Conservation (phyloP, 2,113 vertebrate species). For the Salvelinus fontinalis region DNA sequence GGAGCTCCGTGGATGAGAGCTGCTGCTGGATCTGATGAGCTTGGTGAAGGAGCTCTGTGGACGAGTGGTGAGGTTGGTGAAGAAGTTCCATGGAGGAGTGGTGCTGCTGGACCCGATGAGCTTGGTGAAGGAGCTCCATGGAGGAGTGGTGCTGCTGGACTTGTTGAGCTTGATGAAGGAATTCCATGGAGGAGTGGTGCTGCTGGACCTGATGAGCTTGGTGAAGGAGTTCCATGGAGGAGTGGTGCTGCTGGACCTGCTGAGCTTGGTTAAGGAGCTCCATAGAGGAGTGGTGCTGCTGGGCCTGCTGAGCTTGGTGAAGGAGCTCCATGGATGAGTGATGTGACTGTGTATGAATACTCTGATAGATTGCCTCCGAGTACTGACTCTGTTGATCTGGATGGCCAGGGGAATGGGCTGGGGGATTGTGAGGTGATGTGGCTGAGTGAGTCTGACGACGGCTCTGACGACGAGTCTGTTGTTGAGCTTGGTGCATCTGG, state of each 20-base stretch:
- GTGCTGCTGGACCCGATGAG: conserved; percentile 57
- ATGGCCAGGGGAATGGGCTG: conserved; percentile 38
- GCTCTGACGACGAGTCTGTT: conserved; percentile 49
- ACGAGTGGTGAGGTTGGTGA: conserved; percentile 27
- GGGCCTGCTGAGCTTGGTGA: conserved; percentile 59
- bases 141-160: conserved; percentile 49
- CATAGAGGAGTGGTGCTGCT: conserved; percentile 65
- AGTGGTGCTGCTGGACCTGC: conserved; percentile 45
- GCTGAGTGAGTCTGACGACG: conserved; percentile 65
- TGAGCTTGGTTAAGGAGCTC: conserved; percentile 63
- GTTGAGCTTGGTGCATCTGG: conserved; percentile 58
- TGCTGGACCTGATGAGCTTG: conserved; percentile 63
- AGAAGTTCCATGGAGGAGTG: conserved; percentile 52
- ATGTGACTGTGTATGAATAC: conserved; percentile 49
- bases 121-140: conserved; percentile 49
- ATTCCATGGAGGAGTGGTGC: too few relatives aligned
- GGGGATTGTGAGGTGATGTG: conserved; percentile 61
- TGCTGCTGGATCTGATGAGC: conserved; percentile 45
- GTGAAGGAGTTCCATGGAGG: conserved; percentile 58
- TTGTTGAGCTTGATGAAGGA: conserved; percentile 35
- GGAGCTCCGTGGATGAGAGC: conserved; percentile 61
- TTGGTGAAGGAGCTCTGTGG: too few relatives aligned
- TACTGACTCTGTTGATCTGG: conserved; percentile 52
- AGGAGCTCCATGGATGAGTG: conserved; percentile 64
- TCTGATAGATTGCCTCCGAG: conserved; percentile 65